Conservation (phyloP, 1,140 invertebrate species). For the Orchesella cincta region DNA sequence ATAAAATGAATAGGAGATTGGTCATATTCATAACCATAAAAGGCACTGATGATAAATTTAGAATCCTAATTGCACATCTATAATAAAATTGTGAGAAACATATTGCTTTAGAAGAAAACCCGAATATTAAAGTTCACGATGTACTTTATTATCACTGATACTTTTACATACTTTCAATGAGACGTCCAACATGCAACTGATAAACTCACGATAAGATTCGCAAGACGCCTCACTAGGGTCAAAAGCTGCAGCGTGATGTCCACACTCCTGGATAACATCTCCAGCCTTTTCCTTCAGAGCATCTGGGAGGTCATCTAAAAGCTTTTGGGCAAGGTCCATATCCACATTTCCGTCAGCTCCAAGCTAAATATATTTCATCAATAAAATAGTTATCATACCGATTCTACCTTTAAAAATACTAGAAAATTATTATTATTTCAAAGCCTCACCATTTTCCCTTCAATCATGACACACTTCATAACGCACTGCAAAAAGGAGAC, state of each 20-base stretch:
- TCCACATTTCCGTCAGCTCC: constrained; percentile 11
- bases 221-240: constrained; percentile 13
- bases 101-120: not conserved
- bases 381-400: not conserved
- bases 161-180: not conserved
- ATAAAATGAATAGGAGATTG: too few species aligned
- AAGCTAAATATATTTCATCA: not conserved
- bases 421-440: not conserved
- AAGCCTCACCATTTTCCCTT: constrained; percentile 15
- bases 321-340: constrained; percentile 12
- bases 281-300: constrained; percentile 8
- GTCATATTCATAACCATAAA: too few species aligned
- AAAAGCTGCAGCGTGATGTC: constrained; percentile 14
- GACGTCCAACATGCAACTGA: not conserved
- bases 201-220: not conserved
- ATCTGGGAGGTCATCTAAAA: constrained; percentile 3
- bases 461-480: constrained; percentile 21
- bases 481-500: constrained; percentile 7
- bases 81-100: not conserved
- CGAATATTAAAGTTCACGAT: not conserved
- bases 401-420: not conserved
- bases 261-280: constrained; percentile 8
- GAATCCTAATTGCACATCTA: not conserved
- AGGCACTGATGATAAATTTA: not conserved
- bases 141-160: not conserved